Percentiles rank a stretch among this genome's conserved stretches.
These are phyloP conservation scores for Hofmannophila pseudospretella DNA, from an alignment of 2,888 invertebrate species.

Conservation along the genomic window DNA sequence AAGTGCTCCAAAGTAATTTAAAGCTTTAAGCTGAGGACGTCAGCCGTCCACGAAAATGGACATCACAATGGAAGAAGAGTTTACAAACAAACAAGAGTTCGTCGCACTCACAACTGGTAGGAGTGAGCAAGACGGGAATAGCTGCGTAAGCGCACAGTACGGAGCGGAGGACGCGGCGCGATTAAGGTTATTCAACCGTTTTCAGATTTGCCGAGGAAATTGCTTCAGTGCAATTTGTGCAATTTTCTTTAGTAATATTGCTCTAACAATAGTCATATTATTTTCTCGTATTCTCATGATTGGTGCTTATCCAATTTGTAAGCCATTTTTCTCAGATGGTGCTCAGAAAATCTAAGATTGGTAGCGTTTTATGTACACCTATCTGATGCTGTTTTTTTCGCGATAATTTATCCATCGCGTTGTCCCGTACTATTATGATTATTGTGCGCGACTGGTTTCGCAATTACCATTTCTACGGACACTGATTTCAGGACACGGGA, in stretches of 20 bases:
- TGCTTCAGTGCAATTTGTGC: slow-evolving; percentile 41
- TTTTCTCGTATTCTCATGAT: slow-evolving; percentile 6
- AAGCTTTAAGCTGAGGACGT: neutral
- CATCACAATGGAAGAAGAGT: slow-evolving; percentile 29
- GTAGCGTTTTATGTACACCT: too few species aligned
- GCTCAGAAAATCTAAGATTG: too few species aligned
- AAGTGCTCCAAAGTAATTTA: slow-evolving; percentile 2
- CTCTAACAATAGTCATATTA: slow-evolving; percentile 6
- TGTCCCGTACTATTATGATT: too few species aligned
- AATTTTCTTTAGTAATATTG: slow-evolving; percentile 40
- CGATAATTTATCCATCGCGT: slow-evolving; percentile 1
- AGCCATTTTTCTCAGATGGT: too few species aligned
- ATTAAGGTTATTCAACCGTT: slow-evolving; percentile 62
- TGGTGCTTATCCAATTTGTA: slow-evolving; percentile 1
- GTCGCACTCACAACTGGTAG: slow-evolving; percentile 36
- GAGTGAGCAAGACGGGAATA: slow-evolving; percentile 36
- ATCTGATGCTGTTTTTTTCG: too few species aligned
- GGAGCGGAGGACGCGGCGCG: slow-evolving; percentile 33
- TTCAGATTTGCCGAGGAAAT: slow-evolving; percentile 45
- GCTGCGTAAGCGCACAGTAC: slow-evolving; percentile 33
- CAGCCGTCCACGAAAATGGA: slow-evolving; percentile 19
- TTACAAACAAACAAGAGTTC: slow-evolving; percentile 58
- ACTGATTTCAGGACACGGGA: slow-evolving; percentile 19
- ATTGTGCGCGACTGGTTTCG: slow-evolving; percentile 12
- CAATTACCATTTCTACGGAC: slow-evolving; percentile 11